phyloP scores from a whole-genome alignment of 2,888 invertebrate genomes.

The Oligia latruncula region DNA sequence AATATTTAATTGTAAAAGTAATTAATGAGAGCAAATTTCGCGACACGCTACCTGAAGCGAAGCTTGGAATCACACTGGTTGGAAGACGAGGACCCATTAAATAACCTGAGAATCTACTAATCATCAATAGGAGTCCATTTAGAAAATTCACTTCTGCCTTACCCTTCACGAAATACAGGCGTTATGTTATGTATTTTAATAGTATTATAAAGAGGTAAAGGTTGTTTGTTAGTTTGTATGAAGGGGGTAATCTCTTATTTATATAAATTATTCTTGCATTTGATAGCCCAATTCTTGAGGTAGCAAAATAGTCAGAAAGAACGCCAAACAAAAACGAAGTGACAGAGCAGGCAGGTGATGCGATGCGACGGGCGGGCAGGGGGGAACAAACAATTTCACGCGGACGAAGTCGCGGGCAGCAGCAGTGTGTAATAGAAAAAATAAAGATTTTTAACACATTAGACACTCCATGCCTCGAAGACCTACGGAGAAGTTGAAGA shows the following conservation, averaged over 20 bases:
- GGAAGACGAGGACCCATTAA: background rate
- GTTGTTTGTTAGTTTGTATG: too few species aligned
- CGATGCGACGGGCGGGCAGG: too few species aligned
- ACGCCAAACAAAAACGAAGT: too few species aligned
- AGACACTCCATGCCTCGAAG: background rate
- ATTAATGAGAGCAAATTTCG: slow-evolving; percentile 57
- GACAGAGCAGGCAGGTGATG: too few species aligned
- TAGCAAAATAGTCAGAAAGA: too few species aligned
- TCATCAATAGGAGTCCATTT: background rate
- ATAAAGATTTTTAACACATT: background rate
- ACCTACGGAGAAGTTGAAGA: background rate
- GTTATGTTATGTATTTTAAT: background rate
- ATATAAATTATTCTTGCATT: too few species aligned
- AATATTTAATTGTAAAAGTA: slow-evolving; percentile 56
- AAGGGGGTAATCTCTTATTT: too few species aligned
- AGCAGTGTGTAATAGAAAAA: too few species aligned
- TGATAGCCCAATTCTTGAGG: too few species aligned
- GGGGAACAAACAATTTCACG: too few species aligned
- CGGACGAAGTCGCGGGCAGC: too few species aligned
- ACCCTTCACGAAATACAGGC: background rate
- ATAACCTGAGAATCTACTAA: background rate
- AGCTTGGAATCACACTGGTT: background rate
- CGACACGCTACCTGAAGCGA: slow-evolving; percentile 12
- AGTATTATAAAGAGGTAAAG: background rate
- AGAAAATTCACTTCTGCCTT: background rate